Conservation (phyloP, 2,888 invertebrate species). For the Biston betularia region DNA sequence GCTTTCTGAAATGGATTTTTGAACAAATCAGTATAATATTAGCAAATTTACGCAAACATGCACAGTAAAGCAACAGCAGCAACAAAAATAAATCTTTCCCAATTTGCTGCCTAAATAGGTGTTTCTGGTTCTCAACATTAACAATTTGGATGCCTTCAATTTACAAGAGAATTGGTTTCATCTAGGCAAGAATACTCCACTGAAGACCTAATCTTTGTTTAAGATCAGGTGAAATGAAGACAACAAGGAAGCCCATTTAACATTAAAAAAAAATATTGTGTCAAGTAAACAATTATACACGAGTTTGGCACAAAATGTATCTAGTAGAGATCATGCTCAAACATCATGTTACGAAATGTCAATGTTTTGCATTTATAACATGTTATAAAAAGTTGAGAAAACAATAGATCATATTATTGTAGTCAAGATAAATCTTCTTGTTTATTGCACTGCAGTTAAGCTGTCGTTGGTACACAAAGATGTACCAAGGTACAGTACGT, state of each 20-base stretch:
- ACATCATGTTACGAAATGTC: not conserved
- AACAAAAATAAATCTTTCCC: too few species aligned
- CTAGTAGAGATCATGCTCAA: not conserved
- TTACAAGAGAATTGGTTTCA: too few species aligned
- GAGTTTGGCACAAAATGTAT: not conserved
- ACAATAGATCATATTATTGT: slow-evolving; percentile 52
- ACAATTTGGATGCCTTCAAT: too few species aligned
- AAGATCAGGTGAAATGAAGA: too few species aligned
- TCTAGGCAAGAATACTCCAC: too few species aligned
- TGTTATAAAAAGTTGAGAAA: slow-evolving; percentile 34
- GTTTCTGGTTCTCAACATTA: too few species aligned
- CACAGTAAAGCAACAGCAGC: not conserved
- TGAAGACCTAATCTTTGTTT: too few species aligned
- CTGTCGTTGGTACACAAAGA: slow-evolving; percentile 46
- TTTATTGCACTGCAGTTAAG: slow-evolving; percentile 20
- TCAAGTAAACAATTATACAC: too few species aligned
- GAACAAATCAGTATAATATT: slow-evolving; percentile 2
- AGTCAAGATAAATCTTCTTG: slow-evolving; percentile 48
- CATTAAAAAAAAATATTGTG: too few species aligned
- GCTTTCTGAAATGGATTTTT: slow-evolving; percentile 89
- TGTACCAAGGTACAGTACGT: slow-evolving; percentile 23
- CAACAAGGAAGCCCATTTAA: too few species aligned
- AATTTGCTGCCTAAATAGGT: too few species aligned
- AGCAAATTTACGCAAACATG: not conserved
- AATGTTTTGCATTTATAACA: slow-evolving; percentile 4